Evolutionary conservation across 2,797 vertebrate species (phyloP), one percentile per base, ranked within the genome.

Genomic region (Molossus alvarezi): DNA sequence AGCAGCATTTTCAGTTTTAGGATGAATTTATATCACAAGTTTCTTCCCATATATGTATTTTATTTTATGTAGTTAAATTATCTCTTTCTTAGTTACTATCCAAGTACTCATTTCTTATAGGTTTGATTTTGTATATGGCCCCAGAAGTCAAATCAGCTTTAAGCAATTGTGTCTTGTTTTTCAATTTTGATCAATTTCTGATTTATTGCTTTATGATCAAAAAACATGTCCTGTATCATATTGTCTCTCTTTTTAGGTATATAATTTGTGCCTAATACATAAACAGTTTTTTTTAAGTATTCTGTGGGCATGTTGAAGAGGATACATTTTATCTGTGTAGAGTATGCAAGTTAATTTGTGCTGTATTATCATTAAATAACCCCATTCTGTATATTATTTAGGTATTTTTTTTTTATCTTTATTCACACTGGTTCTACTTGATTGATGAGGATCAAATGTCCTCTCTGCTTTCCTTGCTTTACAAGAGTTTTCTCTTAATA

Each of bases 401-500:
- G 6, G 15, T 67, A 2, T 65, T 62, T 33, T 33, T 33, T 33
- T 29, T 60, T 87, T 72, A 60, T 55, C 23, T 13, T 91, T 55
- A 58, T 58, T 88, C 81, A 93, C 37, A 37, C 69, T 60, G n/a
- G 9, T 58, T 29, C 11, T 72, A 41, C 5, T 81, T 72, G 27
- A 82, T 79, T 81, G n/a, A 81, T 58, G 58, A n/a, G 45, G 20
- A 88, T 20, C 0, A 11, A 58, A 81, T 9, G 20, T 9, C 12
- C 15, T 82, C 51, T 72, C 45, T n/a, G 41, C 20, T 86, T 65
- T 60, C 4, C 60, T 60, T 82, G 51, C 76, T 91, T 94, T 91
- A 72, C 7, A 82, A 41, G 41, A 88, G 14, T 55, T 81, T 91
- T 72, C 69, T 80, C 25, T 88, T 91, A 82, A 76, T 73, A 55